Base-by-base conservation (phyloP, 1,140 invertebrate species). In the Zaprionus kolodkinae region DNA sequence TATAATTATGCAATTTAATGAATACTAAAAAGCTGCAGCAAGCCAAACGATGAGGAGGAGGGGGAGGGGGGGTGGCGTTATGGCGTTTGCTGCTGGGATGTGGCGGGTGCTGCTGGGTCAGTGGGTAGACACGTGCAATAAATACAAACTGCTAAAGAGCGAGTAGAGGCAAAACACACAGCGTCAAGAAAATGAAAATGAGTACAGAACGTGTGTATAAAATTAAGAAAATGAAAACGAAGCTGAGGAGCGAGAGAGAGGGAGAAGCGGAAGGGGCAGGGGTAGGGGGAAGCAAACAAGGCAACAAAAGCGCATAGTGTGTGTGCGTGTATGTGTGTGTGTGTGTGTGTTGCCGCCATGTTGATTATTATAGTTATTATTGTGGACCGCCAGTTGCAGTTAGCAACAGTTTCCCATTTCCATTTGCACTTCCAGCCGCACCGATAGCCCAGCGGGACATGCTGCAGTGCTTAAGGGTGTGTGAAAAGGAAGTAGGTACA, bases 1-100 rank as follows among this genome's bases (percentile, higher is more conserved):
- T 87, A 87, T 87, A 87, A 87, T 87, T 87, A 88, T 88, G 83
- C 85, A 87, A 82, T 87, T 87, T 87, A 87, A 87, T 87, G 83
- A 87, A 87, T 87, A 87, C 80, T 87, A 87, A 87, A 87, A 88
- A 88, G 84, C 56, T 87, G 64, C 40, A 68, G 63, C 63, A 60
- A 25, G 17, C 64, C 59, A 60, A 40, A 45, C 61, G 17, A 35
- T 38, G 67, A 21, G 43, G 43, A n/a, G 35, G 48, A 35, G 17
- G 27, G 25, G 43, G 11, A 15, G 4, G 17, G 12, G 13, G 17
- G 27, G 72, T 27, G 6, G 50, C 2, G 25, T 1, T 27, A 21
- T 30, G 27, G 27, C 1, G 27, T 30, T 30, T 30, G 27, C 27
- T 6, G 27, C 27, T 30, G 27, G 27, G 27, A 5, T 30, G 3